Evolutionary conservation across 2,113 vertebrate genomes (phyloP).

Genomic region (Nesoenas mayeri): DNA sequence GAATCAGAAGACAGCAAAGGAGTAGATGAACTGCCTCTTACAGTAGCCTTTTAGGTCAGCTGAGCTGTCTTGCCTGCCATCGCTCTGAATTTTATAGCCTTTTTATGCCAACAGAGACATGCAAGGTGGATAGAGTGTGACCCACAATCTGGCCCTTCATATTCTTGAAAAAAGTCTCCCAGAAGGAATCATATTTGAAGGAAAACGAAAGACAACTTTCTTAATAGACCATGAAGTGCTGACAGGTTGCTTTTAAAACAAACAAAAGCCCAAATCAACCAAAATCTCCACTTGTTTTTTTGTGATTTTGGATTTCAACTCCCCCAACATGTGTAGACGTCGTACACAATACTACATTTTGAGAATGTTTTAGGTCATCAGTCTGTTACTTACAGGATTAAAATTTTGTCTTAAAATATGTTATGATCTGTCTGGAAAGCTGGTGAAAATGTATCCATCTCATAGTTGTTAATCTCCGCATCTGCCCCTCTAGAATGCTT

Average conservation of each 20-base stretch:
- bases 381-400: constrained; percentile 39
- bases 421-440: constrained; percentile 38
- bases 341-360: neutral
- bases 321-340: neutral
- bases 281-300: constrained; percentile 3
- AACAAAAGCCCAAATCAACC: constrained; percentile 21
- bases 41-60: neutral
- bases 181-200: neutral
- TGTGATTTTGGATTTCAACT: constrained; percentile 12
- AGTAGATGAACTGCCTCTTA: neutral
- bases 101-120: neutral
- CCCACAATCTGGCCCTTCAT: neutral
- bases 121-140: neutral
- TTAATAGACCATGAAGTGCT: constrained; percentile 52
- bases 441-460: constrained; percentile 55
- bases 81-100: neutral
- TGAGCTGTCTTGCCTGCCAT: neutral
- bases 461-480: constrained; percentile 48
- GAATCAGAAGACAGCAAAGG: neutral
- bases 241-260: constrained; percentile 56
- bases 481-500: constrained; percentile 58
- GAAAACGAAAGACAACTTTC: neutral
- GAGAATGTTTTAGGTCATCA: constrained; percentile 36
- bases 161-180: neutral
- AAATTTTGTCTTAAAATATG: constrained; percentile 31